A percentile compares a stretch with the other conserved stretches of the same genome.
These are phyloP conservation scores for Molanna angustata DNA, from an alignment of 2,888 invertebrate genomes.

Conservation along the genomic window DNA sequence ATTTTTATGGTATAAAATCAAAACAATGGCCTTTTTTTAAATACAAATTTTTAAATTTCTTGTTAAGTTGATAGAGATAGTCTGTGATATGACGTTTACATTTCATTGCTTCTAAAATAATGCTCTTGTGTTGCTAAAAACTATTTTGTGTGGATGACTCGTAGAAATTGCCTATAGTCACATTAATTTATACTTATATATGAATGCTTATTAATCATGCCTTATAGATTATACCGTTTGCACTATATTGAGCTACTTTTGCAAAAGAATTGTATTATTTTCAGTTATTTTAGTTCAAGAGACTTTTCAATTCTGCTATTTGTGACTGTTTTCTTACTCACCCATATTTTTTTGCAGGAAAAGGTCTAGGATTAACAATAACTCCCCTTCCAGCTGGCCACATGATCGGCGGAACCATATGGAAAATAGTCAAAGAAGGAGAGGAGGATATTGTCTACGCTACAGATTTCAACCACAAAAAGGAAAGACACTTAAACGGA, in stretches of 20 bases:
- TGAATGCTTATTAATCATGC: too few species aligned
- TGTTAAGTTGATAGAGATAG: too few species aligned
- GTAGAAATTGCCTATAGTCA: too few species aligned
- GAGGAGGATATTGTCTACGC: constrained; percentile 99
- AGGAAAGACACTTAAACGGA: constrained; percentile 95
- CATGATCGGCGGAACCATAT: constrained; percentile 97
- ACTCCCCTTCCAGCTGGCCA: constrained; percentile 97
- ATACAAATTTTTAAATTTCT: too few species aligned
- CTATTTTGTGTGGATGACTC: too few species aligned
- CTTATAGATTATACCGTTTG: too few species aligned
- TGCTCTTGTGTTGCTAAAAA: too few species aligned
- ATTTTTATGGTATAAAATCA: too few species aligned
- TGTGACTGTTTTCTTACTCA: background rate
- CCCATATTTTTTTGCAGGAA: constrained; percentile 56
- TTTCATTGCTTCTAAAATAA: too few species aligned
- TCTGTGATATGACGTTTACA: too few species aligned
- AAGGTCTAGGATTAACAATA: constrained; percentile 92
- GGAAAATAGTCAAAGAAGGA: constrained; percentile 97
- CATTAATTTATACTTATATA: too few species aligned
- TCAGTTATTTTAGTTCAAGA: background rate
- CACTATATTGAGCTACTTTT: background rate
- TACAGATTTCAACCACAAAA: constrained; percentile 98
- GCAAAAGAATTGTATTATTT: background rate
- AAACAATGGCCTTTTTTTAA: too few species aligned
- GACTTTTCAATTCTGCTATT: background rate